Conservation (phyloP, 2,113 vertebrate genomes). For the Ciconia maguari region DNA sequence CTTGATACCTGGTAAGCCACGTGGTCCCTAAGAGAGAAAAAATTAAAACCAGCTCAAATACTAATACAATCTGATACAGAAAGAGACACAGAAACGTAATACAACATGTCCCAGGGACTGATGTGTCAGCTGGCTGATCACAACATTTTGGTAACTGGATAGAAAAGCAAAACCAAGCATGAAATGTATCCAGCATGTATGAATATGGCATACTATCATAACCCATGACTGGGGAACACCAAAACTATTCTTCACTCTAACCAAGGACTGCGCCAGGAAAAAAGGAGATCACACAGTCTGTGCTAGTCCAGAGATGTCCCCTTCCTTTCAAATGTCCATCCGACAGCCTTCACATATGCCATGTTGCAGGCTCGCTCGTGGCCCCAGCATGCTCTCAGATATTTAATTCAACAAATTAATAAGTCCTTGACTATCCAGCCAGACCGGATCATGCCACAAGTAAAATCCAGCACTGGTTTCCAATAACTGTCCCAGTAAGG, state of each 20-base stretch:
- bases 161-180: neutral
- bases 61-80: neutral
- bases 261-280: neutral
- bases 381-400: neutral
- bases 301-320: neutral
- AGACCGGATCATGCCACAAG: neutral
- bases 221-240: neutral
- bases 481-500: neutral
- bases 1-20: slow-evolving; percentile 84
- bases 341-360: neutral
- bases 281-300: neutral
- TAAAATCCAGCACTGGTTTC: neutral
- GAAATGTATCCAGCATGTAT: neutral
- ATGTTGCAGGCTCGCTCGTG: neutral
- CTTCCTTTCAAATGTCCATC: neutral
- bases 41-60: neutral
- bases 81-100: neutral
- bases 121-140: neutral
- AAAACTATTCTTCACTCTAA: neutral
- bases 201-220: neutral
- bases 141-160: neutral
- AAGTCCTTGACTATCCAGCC: neutral
- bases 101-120: neutral
- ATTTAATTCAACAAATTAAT: neutral
- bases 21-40: slow-evolving; percentile 78